Base-by-base conservation (phyloP, 2,113 vertebrate species). In the Grammomys surdaster region DNA sequence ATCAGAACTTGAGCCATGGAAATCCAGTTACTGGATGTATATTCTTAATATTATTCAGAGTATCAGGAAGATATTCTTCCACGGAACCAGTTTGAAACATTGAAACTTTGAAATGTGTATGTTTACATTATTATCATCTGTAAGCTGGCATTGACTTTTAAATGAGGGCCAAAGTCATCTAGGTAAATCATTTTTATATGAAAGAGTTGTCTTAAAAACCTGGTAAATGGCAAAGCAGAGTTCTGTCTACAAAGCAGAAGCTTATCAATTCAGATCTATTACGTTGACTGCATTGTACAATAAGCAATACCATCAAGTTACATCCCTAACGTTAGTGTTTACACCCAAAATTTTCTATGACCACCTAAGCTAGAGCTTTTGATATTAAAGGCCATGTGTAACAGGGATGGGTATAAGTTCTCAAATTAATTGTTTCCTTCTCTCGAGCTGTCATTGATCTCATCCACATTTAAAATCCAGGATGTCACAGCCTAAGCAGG, bases 201-300 rank as follows among this genome's bases (percentile, higher is more conserved):
- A 95, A 92, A 91, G 24, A 80, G 43, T 16, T 22, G 2, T 54
- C 22, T 69, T 69, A 1, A 22, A 93, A 89, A 90, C 77, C 73
- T 90, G 60, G 48, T 97, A 95, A 95, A 89, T 77, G 94, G 88
- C 43, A 58, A 85, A 89, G 56, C 65, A 82, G 87, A 60, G 78
- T 91, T 76, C 56, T 51, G 58, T 7, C 7, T 89, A 58, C 1
- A 36, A 92, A 4, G 5, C 48, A 46, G 81, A 92, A 36, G 26
- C 17, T 67, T 90, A 86, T 31, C 22, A 88, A 73, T 67, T 81
- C 14, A 73, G n/a, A 88, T 54, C 14, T 31, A 9, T 48, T 75
- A 89, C 69, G 63, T 46, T 17, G 13, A 90, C 28, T 12, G 48
- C 5, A 46, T 19, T 43, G 56, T 72, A 86, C 82, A 75, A 28